Conservation (phyloP, 2,113 vertebrate genomes). For the Cranoglanis bouderius region DNA sequence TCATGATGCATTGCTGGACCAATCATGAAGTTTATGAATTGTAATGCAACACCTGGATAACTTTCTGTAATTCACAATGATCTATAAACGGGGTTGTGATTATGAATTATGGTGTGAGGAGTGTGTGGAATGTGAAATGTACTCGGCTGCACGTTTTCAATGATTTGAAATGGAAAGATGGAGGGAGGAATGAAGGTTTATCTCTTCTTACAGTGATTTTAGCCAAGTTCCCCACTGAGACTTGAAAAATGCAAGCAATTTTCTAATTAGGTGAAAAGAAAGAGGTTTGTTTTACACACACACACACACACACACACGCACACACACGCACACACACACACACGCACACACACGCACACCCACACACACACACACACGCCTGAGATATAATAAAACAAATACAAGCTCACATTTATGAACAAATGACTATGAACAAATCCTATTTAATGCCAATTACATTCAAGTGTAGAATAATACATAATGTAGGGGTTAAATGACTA, state of each 20-base stretch:
- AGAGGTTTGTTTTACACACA: neutral
- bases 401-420: too few relatives aligned
- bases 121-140: neutral
- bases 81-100: neutral
- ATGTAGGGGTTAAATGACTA: neutral
- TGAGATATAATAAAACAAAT: neutral
- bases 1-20: conserved; percentile 37
- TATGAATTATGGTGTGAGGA: neutral
- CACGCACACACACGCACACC: neutral
- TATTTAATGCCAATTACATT: neutral
- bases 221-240: neutral
- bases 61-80: conserved; percentile 20
- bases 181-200: neutral
- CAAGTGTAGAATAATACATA: neutral
- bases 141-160: too few relatives aligned
- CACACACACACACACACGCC: neutral
- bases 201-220: neutral
- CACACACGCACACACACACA: neutral
- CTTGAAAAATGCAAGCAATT: conserved; percentile 12
- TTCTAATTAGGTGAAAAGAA: neutral
- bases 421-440: too few relatives aligned
- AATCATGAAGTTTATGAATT: conserved; percentile 26
- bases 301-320: neutral
- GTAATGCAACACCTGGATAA: conserved; percentile 32
- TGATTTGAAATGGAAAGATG: neutral